phyloP scores from a whole-genome alignment of 2,797 vertebrate species.

The Pseudochirops corinnae region DNA sequence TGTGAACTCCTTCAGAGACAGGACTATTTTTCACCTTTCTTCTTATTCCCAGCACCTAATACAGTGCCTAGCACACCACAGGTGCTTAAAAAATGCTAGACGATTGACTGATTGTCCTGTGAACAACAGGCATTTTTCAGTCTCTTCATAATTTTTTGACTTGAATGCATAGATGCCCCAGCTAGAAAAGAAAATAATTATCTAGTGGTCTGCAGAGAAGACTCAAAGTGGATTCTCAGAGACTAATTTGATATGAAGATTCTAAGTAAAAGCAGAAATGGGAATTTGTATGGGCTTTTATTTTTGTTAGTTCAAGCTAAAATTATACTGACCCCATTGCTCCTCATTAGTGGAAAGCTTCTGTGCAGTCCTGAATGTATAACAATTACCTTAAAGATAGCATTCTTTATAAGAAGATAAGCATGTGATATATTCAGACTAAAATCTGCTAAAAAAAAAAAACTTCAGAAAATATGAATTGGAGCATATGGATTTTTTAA shows the following conservation, averaged over 20 bases:
- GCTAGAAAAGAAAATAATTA: slow-evolving; percentile 50
- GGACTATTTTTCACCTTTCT: not conserved
- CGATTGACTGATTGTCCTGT: not conserved
- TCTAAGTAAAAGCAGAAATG: slow-evolving; percentile 61
- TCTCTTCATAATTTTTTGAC: slow-evolving; percentile 59
- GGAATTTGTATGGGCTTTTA: slow-evolving; percentile 52
- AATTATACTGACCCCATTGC: slow-evolving; percentile 58
- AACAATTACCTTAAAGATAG: not conserved
- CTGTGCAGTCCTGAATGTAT: not conserved
- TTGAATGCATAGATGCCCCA: slow-evolving; percentile 25
- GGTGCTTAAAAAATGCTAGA: not conserved
- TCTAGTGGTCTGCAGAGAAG: not conserved
- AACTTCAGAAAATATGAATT: slow-evolving; percentile 32
- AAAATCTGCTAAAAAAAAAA: slow-evolving; percentile 6
- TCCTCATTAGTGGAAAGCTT: not conserved
- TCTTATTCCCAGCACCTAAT: not conserved
- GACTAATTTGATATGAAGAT: slow-evolving; percentile 67
- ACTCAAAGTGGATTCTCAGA: slow-evolving; percentile 46
- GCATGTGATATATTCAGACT: not conserved
- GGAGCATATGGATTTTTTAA: slow-evolving; percentile 14
- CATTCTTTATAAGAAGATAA: not conserved
- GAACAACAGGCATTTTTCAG: slow-evolving; percentile 23
- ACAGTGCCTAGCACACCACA: not conserved
- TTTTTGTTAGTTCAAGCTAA: slow-evolving; percentile 71
- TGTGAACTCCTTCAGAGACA: not conserved